Evolutionary conservation across 35 echinoderm and acorn worm genomes (phyloP).

Genomic region (Stichopus chloronotus): DNA sequence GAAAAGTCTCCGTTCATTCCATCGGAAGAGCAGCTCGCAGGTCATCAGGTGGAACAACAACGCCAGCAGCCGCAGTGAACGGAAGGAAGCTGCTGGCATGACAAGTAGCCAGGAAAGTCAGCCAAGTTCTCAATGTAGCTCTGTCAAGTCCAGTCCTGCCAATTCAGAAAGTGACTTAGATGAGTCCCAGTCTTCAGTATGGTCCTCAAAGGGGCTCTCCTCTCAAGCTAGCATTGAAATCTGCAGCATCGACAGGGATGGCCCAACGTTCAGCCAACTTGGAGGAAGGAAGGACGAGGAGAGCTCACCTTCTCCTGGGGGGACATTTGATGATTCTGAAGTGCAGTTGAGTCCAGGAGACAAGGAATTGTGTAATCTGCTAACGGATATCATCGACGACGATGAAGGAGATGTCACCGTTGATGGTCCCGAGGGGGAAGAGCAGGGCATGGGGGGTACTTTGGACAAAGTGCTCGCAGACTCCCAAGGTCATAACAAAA

Average conservation of each 20-base stretch:
- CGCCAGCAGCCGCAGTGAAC: no score
- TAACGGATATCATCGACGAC: not conserved
- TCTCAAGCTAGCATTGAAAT: constrained; percentile 13
- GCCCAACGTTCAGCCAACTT: constrained; percentile 33
- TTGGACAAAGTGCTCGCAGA: not conserved
- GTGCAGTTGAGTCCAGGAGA: not conserved
- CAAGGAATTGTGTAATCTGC: constrained; percentile 27
- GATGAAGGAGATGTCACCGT: not conserved
- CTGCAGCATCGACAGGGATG: constrained; percentile 47
- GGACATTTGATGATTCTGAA: not conserved
- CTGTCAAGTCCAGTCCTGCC: not conserved
- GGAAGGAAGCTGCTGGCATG: not conserved
- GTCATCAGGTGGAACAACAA: not conserved
- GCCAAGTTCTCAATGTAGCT: not conserved
- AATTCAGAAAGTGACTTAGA: not conserved
- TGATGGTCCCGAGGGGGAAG: not conserved
- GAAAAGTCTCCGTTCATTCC: constrained; percentile 28
- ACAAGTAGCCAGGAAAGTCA: not conserved
- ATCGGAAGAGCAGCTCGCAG: constrained; percentile 8
- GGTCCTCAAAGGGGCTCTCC: not conserved
- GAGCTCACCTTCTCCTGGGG: not conserved
- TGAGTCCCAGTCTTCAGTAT: not conserved
- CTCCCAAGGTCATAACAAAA: not conserved
- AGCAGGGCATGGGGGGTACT: not conserved
- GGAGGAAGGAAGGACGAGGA: not conserved